Evolutionary conservation across 2,888 invertebrate genomes (phyloP).

Genomic region (Melanchra persicariae): DNA sequence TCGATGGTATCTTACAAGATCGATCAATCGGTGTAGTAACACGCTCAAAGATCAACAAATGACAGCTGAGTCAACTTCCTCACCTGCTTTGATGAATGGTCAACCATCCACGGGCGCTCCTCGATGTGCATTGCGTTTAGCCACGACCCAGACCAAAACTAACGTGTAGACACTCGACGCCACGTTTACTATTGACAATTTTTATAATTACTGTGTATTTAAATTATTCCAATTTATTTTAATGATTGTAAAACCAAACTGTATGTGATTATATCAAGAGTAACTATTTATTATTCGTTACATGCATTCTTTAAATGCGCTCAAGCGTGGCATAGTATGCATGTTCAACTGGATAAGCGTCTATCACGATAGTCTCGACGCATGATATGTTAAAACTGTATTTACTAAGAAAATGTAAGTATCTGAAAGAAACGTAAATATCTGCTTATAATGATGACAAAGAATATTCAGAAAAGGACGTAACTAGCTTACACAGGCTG

Average conservation of each 20-base stretch:
- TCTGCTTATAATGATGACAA: neutral
- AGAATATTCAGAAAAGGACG: neutral
- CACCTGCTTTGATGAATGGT: too few species aligned
- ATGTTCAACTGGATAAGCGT: slow-evolving; percentile 28
- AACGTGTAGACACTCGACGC: too few species aligned
- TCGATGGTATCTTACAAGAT: too few species aligned
- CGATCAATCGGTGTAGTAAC: too few species aligned
- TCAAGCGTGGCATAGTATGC: slow-evolving; percentile 36
- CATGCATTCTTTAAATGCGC: slow-evolving; percentile 45
- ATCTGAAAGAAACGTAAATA: neutral
- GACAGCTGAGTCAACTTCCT: too few species aligned
- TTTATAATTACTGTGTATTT: too few species aligned
- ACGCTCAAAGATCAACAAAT: too few species aligned
- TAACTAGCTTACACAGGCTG: neutral
- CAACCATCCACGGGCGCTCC: too few species aligned
- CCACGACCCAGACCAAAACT: too few species aligned
- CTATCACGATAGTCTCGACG: slow-evolving; percentile 21
- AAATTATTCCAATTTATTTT: too few species aligned
- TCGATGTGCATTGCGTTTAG: too few species aligned
- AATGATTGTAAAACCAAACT: slow-evolving; percentile 3
- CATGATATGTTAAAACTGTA: slow-evolving; percentile 9
- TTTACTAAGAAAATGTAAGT: neutral
- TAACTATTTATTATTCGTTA: slow-evolving; percentile 38
- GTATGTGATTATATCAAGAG: slow-evolving; percentile 28
- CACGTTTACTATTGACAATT: too few species aligned